Evolutionary conservation across 2,797 vertebrate genomes (phyloP), one percentile per base, ranked within the genome.

Genomic region (Mus minutoides): DNA sequence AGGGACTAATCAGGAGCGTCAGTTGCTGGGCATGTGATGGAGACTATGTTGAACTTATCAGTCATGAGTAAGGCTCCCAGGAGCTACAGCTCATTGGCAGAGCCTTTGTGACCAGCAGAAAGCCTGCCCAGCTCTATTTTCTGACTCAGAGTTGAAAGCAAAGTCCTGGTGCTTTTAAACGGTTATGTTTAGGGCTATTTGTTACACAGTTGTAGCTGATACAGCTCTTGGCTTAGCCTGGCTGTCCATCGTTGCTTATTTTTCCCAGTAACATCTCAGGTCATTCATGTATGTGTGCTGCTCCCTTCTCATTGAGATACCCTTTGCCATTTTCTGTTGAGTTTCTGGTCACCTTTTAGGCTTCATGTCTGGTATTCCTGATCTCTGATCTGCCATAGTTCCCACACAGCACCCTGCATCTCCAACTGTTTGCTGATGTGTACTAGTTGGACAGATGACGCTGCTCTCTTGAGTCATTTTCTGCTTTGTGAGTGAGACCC

Each of bases 401-500:
- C 52, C 34, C 21, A 1, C 0, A 8, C 0, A 0, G 31, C 56
- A 67, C 4, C 1, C 67, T 3, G n/a, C 3, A 13, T 54, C 22
- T 60, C 14, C n/a, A 2, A 7, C 46, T 22, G 0, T 29, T 26
- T 6, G 21, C 56, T 46, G 7, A 3, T 17, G 1, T 31, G 1
- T 52, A 2, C 26, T 8, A 5, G 19, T 11, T 13, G 6, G 62
- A 2, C 17, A 0, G 5, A 19, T 9, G 0, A 0, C 3, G 21
- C 8, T 14, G 40, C 19, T 80, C 86, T 80, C 22, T 11, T 4
- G 75, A 75, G n/a, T 31, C 29, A 8, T 75, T 58, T 77, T 31
- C 73, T 64, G 12, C 40, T 88, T 67, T 49, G 21, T n/a, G 62
- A 49, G 11, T n/a, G 34, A 40, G 31, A 14, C 31, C 7, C 9